Evolutionary conservation across 2,113 vertebrate genomes (phyloP).

Genomic region (Herpetotheres cachinnans): DNA sequence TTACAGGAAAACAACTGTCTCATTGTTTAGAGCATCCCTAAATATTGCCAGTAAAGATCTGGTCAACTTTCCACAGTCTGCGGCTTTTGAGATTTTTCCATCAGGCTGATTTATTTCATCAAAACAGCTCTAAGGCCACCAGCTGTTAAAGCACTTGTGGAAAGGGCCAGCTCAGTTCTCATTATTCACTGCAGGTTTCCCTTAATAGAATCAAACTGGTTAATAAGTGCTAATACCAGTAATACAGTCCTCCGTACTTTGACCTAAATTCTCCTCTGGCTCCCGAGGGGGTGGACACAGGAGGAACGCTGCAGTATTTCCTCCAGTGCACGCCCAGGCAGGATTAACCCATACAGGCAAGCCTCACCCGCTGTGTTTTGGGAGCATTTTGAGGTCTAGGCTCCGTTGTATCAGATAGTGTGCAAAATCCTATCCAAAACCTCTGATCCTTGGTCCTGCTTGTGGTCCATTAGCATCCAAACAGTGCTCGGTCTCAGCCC

Average conservation of each 20-base stretch:
- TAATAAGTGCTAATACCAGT: slow-evolving; percentile 25
- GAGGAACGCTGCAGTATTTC: background rate
- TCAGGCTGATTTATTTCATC: slow-evolving; percentile 67
- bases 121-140: slow-evolving; percentile 54
- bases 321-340: background rate
- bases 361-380: background rate
- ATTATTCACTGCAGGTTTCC: slow-evolving; percentile 41
- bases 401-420: background rate
- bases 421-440: background rate
- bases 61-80: slow-evolving; percentile 53
- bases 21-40: slow-evolving; percentile 63
- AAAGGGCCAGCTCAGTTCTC: slow-evolving; percentile 57
- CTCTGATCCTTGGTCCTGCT: background rate
- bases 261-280: background rate
- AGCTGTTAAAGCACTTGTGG: slow-evolving; percentile 74
- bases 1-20: slow-evolving; percentile 56
- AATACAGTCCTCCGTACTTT: background rate
- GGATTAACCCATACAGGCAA: background rate
- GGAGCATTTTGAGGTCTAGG: background rate
- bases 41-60: slow-evolving; percentile 57
- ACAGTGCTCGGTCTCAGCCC: background rate
- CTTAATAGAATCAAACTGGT: slow-evolving; percentile 51
- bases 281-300: background rate
- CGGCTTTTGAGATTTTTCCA: slow-evolving; percentile 47
- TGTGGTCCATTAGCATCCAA: accelerated